Base-by-base conservation (phyloP, 2,113 vertebrate species). In the Suricata suricatta region DNA sequence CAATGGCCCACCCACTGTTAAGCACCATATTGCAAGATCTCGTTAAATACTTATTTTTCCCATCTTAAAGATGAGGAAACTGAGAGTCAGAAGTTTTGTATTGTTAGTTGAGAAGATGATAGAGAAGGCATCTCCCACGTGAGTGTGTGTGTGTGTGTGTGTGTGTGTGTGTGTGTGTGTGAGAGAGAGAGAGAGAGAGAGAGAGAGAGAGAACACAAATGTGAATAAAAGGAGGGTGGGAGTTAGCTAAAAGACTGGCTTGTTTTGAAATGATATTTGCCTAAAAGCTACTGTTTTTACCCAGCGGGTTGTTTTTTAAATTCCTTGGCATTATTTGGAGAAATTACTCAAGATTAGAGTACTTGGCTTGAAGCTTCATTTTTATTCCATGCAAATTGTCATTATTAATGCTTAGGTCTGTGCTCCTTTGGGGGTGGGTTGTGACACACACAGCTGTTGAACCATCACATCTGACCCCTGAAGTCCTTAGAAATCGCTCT, bases 251-350 rank as follows among this genome's bases (percentile, higher is more conserved):
- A 64, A 29, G 38, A 63, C 10, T 88, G 64, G 50, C 3, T 31
- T 88, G 2, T 66, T 97, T 93, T 81, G 16, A 95, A 85, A 21
- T 68, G 71, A 27, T 52, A 52, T 68, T 90, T 84, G n/a, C 76
- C 19, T 29, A 38, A 84, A 88, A 5, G 54, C 15, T 23, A 60
- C 2, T 68, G 21, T 21, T 82, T 95, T 77, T 57, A 77, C 0
- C 0, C 44, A 71, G n/a, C 52, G 14, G 5, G 0, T 94, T 47
- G 35, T 7, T 93, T 91, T 94, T 64, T 64, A 7, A 1, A 41
- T 27, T 23, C 14, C 60, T 80, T 83, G 63, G 54, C 63, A 88
- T 47, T 7, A 5, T 83, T 79, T 90, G 13, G 60, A 57, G 31
- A 82, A 77, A n/a, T 90, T 72, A 35, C 11, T 90, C 41, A 88